phyloP scores from a whole-genome alignment of 1,140 invertebrate species.

The Eurosta solidaginis region DNA sequence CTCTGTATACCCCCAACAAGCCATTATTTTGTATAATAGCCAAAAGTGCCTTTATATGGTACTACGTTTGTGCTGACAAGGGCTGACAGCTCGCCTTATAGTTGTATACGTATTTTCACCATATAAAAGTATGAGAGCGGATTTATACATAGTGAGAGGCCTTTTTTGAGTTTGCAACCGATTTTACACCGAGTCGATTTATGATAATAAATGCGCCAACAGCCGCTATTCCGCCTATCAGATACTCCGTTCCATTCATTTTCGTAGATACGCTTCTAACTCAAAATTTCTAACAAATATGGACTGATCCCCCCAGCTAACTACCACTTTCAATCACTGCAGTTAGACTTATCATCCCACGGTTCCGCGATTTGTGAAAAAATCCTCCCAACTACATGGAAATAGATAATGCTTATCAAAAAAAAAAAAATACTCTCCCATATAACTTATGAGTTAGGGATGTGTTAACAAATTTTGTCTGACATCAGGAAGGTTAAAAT shows the following conservation, averaged over 20 bases:
- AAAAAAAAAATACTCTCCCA: too few species aligned
- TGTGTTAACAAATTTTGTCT: too few species aligned
- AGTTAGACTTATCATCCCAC: too few species aligned
- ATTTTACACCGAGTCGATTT: conserved; percentile 75
- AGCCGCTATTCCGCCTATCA: conserved; percentile 63
- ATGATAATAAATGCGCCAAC: conserved; percentile 67
- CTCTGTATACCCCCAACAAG: conserved; percentile 79
- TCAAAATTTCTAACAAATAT: too few species aligned
- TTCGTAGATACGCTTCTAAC: too few species aligned
- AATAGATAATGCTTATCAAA: too few species aligned
- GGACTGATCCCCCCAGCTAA: too few species aligned
- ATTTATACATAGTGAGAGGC: background rate
- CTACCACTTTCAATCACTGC: too few species aligned
- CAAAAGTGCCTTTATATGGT: conserved; percentile 70
- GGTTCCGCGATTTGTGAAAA: too few species aligned
- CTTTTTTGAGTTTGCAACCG: background rate
- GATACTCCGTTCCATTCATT: conserved; percentile 41
- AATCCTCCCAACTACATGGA: too few species aligned
- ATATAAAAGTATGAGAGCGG: background rate
- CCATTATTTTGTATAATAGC: conserved; percentile 66
- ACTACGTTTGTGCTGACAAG: conserved; percentile 64
- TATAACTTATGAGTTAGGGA: too few species aligned
- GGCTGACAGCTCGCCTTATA: conserved; percentile 84
- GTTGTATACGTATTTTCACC: conserved; percentile 83
- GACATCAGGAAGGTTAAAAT: too few species aligned